Conservation (phyloP, 2,797 vertebrate genomes). For the Anniella stebbinsi region DNA sequence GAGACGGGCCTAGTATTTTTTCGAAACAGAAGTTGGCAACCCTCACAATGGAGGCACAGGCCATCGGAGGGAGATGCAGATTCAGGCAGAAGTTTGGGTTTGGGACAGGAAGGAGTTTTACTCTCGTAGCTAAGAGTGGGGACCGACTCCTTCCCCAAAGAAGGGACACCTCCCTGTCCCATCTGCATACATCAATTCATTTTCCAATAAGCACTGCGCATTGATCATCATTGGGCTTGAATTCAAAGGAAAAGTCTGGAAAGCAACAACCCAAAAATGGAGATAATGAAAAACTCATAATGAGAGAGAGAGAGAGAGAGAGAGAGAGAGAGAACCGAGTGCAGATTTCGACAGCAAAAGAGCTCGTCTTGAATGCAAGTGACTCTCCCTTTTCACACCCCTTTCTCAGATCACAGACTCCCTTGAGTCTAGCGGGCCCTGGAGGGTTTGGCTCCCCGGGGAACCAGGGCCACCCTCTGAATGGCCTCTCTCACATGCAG, state of each 20-base stretch:
- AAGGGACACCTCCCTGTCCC: not conserved
- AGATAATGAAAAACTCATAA: not conserved
- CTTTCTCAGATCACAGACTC: too few relatives aligned
- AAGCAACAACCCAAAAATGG: not conserved
- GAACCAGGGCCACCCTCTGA: not conserved
- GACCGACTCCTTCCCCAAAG: not conserved
- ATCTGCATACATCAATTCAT: not conserved
- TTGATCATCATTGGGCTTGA: not conserved
- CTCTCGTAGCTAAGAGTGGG: too few relatives aligned
- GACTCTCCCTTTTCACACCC: too few relatives aligned
- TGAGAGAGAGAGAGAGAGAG: not conserved
- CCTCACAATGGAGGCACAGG: not conserved
- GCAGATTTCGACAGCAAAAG: not conserved
- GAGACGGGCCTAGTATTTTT: not conserved
- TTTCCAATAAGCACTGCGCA: not conserved
- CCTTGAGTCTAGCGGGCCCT: not conserved
- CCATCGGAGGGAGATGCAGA: not conserved
- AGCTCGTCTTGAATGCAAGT: not conserved
- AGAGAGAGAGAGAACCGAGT: not conserved
- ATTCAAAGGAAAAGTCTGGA: constrained; percentile 1
- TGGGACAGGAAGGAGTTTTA: not conserved
- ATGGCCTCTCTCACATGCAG: not conserved
- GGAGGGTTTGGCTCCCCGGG: not conserved
- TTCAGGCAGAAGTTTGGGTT: not conserved
- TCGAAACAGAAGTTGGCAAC: not conserved